These are phyloP conservation scores for Zelleria hepariella DNA, from an alignment of 2,888 invertebrate genomes.

Conservation along the genomic window DNA sequence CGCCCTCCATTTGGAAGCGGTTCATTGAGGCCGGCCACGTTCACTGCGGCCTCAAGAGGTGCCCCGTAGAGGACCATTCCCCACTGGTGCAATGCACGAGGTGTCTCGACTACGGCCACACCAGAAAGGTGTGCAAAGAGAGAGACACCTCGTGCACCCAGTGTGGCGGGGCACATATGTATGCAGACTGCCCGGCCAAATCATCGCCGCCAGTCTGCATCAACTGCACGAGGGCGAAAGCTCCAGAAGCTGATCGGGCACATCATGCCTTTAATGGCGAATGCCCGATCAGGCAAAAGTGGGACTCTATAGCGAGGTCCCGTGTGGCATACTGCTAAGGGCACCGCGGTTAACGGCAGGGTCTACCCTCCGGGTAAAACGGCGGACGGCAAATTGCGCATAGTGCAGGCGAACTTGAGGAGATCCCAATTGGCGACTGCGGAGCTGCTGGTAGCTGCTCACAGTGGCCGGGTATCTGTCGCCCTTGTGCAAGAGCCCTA, in stretches of 20 bases:
- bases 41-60: constrained; percentile 3
- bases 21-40: constrained; percentile 4
- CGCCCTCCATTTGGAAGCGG: constrained; percentile 11
- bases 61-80: constrained; percentile 4
- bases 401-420: constrained; percentile 6
- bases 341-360: neutral
- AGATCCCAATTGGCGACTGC: neutral
- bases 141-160: constrained; percentile 15
- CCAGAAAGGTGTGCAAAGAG: constrained; percentile 16
- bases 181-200: constrained; percentile 10
- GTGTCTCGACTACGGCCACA: constrained; percentile 22
- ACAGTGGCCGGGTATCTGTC: neutral
- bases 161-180: constrained; percentile 15
- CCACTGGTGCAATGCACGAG: constrained; percentile 12
- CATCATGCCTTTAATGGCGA: constrained; percentile 10
- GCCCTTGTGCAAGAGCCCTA: constrained; percentile 9
- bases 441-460: neutral
- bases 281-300: constrained; percentile 12
- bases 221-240: constrained; percentile 10
- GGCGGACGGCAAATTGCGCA: neutral
- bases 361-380: neutral
- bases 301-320: constrained; percentile 19
- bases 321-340: constrained; percentile 17
- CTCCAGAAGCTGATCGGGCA: neutral
- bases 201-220: constrained; percentile 4